Evolutionary conservation across 2,797 vertebrate genomes (phyloP).

Genomic region (Apodemus agrarius): DNA sequence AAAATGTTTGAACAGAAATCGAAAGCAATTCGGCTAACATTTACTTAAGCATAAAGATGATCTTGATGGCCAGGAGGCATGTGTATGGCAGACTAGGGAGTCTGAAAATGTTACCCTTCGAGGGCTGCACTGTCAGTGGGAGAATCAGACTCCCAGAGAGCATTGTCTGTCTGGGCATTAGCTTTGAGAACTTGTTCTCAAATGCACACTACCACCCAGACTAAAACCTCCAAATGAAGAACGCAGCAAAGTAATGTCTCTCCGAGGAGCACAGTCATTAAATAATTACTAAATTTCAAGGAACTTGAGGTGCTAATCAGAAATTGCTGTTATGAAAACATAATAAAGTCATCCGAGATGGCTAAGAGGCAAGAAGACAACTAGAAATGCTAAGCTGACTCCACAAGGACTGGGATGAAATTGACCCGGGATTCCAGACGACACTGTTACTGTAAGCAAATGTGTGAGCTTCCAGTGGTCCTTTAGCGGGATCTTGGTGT

Average conservation of each 20-base stretch:
- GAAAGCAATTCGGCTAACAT: slow-evolving; percentile 20
- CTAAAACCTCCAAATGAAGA: not conserved
- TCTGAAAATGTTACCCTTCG: not conserved
- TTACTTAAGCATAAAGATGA: not conserved
- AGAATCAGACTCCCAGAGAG: not conserved
- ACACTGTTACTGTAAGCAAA: not conserved
- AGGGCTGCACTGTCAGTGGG: not conserved
- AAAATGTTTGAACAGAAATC: not conserved
- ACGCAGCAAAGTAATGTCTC: not conserved
- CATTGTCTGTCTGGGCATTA: not conserved
- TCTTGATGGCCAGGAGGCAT: not conserved
- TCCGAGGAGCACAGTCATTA: not conserved
- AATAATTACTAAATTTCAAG: slow-evolving; percentile 23
- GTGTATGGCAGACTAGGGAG: not conserved
- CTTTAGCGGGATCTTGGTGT: not conserved
- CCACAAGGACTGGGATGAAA: not conserved
- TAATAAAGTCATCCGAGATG: not conserved
- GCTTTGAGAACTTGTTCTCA: not conserved
- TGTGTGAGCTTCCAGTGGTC: not conserved
- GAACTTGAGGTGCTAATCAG: not conserved
- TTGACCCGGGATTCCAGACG: not conserved
- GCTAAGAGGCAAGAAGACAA: not conserved
- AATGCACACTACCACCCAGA: not conserved
- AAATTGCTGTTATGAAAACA: not conserved
- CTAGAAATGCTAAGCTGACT: not conserved